Base-by-base conservation (phyloP, 2,113 vertebrate genomes). In the Donacobius atricapilla region DNA sequence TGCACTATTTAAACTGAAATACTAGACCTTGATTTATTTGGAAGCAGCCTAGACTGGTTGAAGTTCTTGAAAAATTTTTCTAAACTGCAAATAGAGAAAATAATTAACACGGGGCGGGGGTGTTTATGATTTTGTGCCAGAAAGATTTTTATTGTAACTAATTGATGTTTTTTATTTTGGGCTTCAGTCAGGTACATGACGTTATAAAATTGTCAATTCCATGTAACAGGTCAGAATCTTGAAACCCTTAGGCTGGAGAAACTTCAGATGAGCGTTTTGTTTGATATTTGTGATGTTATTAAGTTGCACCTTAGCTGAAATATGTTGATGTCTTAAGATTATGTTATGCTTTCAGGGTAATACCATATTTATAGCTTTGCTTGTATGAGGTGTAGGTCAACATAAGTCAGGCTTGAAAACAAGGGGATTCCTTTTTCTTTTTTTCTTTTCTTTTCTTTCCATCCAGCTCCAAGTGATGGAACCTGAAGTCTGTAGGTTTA, bases 391-490 rank as follows among this genome's bases (percentile, higher is more conserved):
- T 21, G 3, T 65, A 64, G 37, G 12, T 64, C 68, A 42, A 1
- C 42, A 17, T 11, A 21, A 57, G 3, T 83, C 11, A 65, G 31
- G 9, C 68, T 65, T 61, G 33, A 73, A n/a, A n/a, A n/a, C n/a
- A 57, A 37, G 33, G 86, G 24, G 14, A 19, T n/a, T n/a, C n/a
- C n/a, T 8, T 9, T 7, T 10, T 3, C 23, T 19, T 20, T 12
- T 18, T 19, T 47, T 28, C 4, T 16, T 9, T 10, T 10, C 2
- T 25, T 40, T 20, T 11, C 12, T 22, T 65, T 17, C 8, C 15
- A 8, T 5, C 13, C 3, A 3, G 1, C 2, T 1, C 2, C 25
- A 22, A 17, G 5, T 2, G 3, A 27, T 45, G 35, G 19, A 54
- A 56, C 25, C 24, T 71, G 23, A 80, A 51, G 24, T 70, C 23